Evolutionary conservation across 2,888 invertebrate species (phyloP).

Genomic region (Notocelia uddmanniana): DNA sequence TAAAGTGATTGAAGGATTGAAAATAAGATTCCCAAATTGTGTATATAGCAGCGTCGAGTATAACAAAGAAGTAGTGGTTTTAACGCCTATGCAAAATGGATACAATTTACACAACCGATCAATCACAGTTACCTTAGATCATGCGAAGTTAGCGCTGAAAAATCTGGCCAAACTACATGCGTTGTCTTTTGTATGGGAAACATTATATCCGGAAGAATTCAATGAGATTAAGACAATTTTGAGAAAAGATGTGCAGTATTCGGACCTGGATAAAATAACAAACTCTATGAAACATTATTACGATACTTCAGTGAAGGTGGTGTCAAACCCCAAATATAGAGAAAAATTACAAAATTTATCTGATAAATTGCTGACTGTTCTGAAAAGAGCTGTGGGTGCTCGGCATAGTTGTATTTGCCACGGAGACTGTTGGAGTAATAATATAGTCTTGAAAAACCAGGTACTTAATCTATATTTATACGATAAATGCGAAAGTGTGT

Average conservation of each 20-base stretch:
- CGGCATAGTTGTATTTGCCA: constrained; percentile 68
- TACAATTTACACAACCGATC: constrained; percentile 62
- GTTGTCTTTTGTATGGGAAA: constrained; percentile 64
- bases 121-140: constrained; percentile 59
- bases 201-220: constrained; percentile 59
- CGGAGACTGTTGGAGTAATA: constrained; percentile 76
- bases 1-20: constrained; percentile 68
- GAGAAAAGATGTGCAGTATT: constrained; percentile 66
- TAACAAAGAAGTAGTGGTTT: constrained; percentile 64
- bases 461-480: constrained; percentile 50
- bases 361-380: constrained; percentile 60
- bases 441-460: constrained; percentile 66
- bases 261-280: constrained; percentile 59
- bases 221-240: constrained; percentile 59
- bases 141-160: constrained; percentile 65
- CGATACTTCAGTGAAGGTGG: constrained; percentile 64
- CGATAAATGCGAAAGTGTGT: no score
- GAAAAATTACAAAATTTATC: constrained; percentile 59
- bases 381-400: constrained; percentile 62
- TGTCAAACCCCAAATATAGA: constrained; percentile 58
- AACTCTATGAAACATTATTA: constrained; percentile 64
- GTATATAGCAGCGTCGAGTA: constrained; percentile 60
- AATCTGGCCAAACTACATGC: constrained; percentile 73
- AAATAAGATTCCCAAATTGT: constrained; percentile 71
- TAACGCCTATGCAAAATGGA: constrained; percentile 51